phyloP scores from a whole-genome alignment of 2,888 invertebrate species.

The Bibio marci region DNA sequence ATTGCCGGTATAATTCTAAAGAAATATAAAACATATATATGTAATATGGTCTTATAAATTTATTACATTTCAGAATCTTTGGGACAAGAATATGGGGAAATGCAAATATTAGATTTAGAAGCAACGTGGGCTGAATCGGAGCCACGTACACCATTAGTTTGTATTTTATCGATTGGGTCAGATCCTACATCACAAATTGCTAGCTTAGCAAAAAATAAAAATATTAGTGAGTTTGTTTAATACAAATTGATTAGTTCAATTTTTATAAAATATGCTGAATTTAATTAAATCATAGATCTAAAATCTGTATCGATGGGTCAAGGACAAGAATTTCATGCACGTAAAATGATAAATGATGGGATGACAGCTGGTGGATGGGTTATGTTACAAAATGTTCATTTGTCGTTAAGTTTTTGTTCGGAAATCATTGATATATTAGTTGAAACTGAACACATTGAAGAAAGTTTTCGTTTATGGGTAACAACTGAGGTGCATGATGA shows the following conservation, averaged over 20 bases:
- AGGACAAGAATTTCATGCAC: constrained; percentile 78
- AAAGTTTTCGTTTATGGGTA: constrained; percentile 78
- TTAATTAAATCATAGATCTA: constrained; percentile 36
- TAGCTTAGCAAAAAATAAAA: constrained; percentile 66
- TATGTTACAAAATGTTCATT: constrained; percentile 84
- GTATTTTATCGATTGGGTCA: constrained; percentile 85
- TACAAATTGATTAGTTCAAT: not conserved
- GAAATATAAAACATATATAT: too few species aligned
- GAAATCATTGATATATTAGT: constrained; percentile 81
- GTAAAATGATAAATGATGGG: constrained; percentile 62
- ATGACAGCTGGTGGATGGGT: constrained; percentile 83
- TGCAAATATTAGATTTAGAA: constrained; percentile 81
- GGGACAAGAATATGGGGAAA: constrained; percentile 78
- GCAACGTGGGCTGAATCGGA: constrained; percentile 80
- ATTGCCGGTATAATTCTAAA: constrained; percentile 70
- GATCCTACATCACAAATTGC: constrained; percentile 94
- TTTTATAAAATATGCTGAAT: not conserved
- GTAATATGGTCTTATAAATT: too few species aligned
- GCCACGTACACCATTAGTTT: constrained; percentile 73
- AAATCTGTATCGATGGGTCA: constrained; percentile 94
- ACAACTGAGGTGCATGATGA: constrained; percentile 88
- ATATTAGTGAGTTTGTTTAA: constrained; percentile 48
- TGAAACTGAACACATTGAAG: constrained; percentile 68
- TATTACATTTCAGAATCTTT: too few species aligned
- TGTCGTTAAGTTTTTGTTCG: constrained; percentile 86